Evolutionary conservation across 2,113 vertebrate genomes (phyloP).

Genomic region (Asarcornis scutulata): DNA sequence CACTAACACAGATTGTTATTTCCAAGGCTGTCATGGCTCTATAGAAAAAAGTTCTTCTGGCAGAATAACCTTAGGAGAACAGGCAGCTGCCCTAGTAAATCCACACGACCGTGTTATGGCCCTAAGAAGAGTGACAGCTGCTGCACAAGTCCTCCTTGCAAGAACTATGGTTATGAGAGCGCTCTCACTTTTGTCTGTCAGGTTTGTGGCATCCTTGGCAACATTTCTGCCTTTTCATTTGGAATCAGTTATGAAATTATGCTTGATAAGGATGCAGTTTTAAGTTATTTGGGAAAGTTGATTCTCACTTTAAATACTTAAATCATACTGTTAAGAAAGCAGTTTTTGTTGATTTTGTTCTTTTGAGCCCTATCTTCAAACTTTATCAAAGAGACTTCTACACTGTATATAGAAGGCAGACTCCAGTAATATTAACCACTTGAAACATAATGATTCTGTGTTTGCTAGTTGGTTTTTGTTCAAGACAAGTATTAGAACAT

Average conservation of each 20-base stretch:
- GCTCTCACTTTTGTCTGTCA: slow-evolving; percentile 92
- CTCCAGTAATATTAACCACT: neutral
- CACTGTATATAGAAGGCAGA: neutral
- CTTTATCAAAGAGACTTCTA: neutral
- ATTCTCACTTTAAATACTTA: neutral
- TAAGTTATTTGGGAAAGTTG: accelerated
- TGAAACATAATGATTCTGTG: neutral
- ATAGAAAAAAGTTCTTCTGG: slow-evolving; percentile 95
- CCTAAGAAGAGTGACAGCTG: slow-evolving; percentile 92
- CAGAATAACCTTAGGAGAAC: slow-evolving; percentile 92
- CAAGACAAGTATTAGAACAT: neutral
- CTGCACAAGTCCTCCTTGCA: slow-evolving; percentile 94
- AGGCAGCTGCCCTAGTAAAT: slow-evolving; percentile 89
- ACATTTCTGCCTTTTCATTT: neutral
- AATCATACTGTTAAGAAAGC: neutral
- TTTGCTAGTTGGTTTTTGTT: neutral
- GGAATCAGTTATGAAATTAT: neutral
- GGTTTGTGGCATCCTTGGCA: slow-evolving; percentile 69
- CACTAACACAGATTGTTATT: neutral
- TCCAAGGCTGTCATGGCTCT: slow-evolving; percentile 90
- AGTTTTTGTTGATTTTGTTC: neutral
- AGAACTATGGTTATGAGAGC: slow-evolving; percentile 99
- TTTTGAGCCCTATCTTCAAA: neutral
- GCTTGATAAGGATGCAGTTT: neutral
- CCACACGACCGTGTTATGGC: slow-evolving; percentile 95